These are phyloP conservation scores for Reinhardtius hippoglossoides DNA, from an alignment of 2,113 vertebrate genomes.

Conservation along the genomic window DNA sequence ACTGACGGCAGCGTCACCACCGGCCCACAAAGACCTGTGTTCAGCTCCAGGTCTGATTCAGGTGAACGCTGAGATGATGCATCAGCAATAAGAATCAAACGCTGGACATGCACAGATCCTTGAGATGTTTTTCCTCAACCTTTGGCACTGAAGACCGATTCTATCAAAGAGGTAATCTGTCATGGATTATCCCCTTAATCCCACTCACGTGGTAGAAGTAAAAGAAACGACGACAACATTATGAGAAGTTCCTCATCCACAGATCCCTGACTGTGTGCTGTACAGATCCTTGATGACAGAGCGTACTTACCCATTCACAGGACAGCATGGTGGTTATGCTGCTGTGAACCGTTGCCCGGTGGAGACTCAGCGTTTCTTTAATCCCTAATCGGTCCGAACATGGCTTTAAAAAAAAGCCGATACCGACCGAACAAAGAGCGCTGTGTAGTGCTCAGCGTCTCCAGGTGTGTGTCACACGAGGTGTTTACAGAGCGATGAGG, in stretches of 20 bases:
- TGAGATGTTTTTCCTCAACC: neutral
- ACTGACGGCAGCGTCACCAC: neutral
- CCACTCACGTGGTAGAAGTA: neutral
- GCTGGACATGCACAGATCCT: neutral
- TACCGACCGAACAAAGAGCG: slow-evolving; percentile 25
- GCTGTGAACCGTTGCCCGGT: neutral
- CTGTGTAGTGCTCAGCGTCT: slow-evolving; percentile 17
- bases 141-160: no score
- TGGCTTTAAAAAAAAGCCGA: slow-evolving; percentile 18
- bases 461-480: neutral
- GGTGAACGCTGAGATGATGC: neutral
- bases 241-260: no score
- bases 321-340: neutral
- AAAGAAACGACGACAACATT: neutral
- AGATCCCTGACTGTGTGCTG: neutral
- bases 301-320: neutral
- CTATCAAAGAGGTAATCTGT: neutral
- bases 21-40: no score
- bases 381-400: neutral
- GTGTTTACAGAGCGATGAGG: slow-evolving; percentile 28
- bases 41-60: neutral
- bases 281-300: neutral
- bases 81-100: neutral
- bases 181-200: neutral
- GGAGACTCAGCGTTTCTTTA: slow-evolving; percentile 3